A percentile compares a stretch with the other conserved stretches of the same genome.
Conservation (phyloP, 2,888 invertebrate genomes). For the Schizaphis graminum region DNA sequence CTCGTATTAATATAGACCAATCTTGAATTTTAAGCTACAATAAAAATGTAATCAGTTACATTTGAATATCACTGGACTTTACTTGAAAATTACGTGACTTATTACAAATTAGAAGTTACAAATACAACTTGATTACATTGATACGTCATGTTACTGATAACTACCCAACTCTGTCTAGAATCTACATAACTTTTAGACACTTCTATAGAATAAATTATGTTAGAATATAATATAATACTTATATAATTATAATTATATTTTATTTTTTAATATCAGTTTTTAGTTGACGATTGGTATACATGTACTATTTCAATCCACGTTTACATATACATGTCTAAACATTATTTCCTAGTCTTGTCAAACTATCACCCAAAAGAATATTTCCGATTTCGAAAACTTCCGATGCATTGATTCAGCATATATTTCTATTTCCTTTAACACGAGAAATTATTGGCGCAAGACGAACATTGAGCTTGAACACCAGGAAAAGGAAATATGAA, state of each 20-base stretch:
- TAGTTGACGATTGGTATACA: not conserved
- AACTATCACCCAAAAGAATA: conserved; percentile 24
- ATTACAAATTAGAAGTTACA: not conserved
- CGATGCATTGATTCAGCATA: not conserved
- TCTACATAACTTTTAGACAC: not conserved
- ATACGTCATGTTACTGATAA: not conserved
- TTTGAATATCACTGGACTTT: not conserved
- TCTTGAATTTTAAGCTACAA: not conserved
- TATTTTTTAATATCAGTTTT: not conserved
- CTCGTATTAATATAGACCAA: too few relatives aligned
- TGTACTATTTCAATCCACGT: not conserved
- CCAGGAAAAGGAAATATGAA: not conserved
- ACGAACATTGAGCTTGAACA: not conserved
- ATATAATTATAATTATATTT: not conserved
- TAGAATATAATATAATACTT: not conserved
- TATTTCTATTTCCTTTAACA: conserved; percentile 13
- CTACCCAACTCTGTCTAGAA: not conserved
- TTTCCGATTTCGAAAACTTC: conserved; percentile 42
- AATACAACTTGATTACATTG: not conserved
- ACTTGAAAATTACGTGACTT: not conserved
- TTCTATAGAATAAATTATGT: not conserved
- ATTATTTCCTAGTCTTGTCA: not conserved
- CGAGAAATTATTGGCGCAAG: not conserved
- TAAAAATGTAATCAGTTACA: not conserved
- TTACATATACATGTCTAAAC: not conserved